phyloP scores from a whole-genome alignment of 1,140 invertebrate genomes.

The Leptopilina clavipes region DNA sequence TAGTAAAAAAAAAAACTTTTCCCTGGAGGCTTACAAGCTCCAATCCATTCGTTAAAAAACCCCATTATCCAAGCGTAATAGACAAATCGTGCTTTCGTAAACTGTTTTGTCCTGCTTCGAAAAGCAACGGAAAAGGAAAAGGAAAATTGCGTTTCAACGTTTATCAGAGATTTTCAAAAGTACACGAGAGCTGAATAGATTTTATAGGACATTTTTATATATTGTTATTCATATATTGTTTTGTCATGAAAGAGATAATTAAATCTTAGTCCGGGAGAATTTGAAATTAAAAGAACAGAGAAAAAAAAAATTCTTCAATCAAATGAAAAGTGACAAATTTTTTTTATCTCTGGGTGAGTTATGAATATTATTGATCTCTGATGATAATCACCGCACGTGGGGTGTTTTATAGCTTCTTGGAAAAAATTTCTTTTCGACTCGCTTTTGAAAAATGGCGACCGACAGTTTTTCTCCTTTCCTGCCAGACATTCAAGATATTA shows the following conservation, averaged over 20 bases:
- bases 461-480: slow-evolving; percentile 26
- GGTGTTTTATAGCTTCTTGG: no score
- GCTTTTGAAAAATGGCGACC: slow-evolving; percentile 16
- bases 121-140: background rate
- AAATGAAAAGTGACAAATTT: no score
- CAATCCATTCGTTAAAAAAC: slow-evolving; percentile 56
- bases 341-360: no score
- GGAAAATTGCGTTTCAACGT: background rate
- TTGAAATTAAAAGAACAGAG: no score
- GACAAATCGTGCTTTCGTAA: slow-evolving; percentile 53
- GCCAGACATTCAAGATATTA: slow-evolving; percentile 56
- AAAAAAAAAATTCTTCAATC: no score
- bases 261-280: background rate
- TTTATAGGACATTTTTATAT: background rate
- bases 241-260: background rate
- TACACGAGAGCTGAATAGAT: background rate
- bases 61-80: slow-evolving; percentile 58
- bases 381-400: no score
- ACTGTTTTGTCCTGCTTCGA: slow-evolving; percentile 42
- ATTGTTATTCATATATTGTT: background rate
- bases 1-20: slow-evolving; percentile 12
- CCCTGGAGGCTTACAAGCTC: slow-evolving; percentile 39
- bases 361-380: no score
- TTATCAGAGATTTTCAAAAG: background rate
- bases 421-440: background rate